Conservation (phyloP, 2,113 vertebrate genomes). For the Oncorhynchus gorbuscha region DNA sequence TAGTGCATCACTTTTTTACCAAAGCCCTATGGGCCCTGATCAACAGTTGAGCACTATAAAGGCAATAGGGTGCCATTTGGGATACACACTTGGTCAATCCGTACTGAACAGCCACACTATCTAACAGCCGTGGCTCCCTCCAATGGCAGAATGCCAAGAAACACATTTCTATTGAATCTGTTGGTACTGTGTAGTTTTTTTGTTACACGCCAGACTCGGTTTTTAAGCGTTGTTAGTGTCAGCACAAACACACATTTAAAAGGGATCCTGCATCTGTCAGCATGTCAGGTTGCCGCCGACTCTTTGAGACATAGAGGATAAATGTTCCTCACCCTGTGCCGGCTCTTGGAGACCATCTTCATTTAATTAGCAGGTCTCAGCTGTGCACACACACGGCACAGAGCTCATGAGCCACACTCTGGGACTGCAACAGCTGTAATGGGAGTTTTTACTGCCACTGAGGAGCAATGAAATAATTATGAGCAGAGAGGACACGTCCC, state of each 20-base stretch:
- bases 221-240: conserved; percentile 21
- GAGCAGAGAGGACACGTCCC: conserved; percentile 48
- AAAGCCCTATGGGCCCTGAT: no score
- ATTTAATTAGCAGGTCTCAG: conserved; percentile 72
- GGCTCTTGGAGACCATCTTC: conserved; percentile 52
- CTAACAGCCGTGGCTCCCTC: conserved; percentile 16
- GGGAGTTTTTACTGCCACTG: conserved; percentile 54
- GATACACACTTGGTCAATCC: neutral
- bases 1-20: no score
- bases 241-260: conserved; percentile 22
- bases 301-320: conserved; percentile 45
- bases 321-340: conserved; percentile 45
- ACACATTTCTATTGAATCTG: neutral
- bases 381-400: conserved; percentile 58
- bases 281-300: conserved; percentile 17
- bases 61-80: neutral
- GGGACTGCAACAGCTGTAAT: conserved; percentile 45
- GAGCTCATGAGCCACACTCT: conserved; percentile 40
- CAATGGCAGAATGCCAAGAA: conserved; percentile 23
- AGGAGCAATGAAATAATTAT: conserved; percentile 63
- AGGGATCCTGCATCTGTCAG: conserved; percentile 35
- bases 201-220: conserved; percentile 14
- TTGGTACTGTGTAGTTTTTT: neutral
- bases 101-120: conserved; percentile 5
- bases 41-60: no score